Conservation (phyloP, 1,140 invertebrate species). For the Saxidomus purpurata region DNA sequence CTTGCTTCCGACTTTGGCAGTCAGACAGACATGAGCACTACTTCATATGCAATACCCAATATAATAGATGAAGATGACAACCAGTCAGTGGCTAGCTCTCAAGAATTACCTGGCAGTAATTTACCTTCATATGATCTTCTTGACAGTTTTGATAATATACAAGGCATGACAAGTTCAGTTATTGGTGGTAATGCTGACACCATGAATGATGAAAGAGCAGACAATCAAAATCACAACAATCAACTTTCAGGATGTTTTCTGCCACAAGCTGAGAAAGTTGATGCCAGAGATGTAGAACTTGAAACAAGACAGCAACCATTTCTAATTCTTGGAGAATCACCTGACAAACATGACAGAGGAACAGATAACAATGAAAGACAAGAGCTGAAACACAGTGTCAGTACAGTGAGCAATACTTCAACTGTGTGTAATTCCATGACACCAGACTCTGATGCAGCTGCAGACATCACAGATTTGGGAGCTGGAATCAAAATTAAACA, state of each 20-base stretch:
- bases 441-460: not conserved
- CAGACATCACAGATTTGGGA: not conserved
- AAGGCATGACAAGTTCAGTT: not conserved
- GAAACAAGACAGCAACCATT: not conserved
- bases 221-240: not conserved
- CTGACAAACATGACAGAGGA: not conserved
- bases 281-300: too few species aligned
- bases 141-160: not conserved
- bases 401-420: not conserved
- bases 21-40: constrained; percentile 15
- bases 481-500: not conserved
- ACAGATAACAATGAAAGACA: not conserved
- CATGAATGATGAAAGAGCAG: not conserved
- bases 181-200: not conserved
- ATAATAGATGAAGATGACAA: not conserved
- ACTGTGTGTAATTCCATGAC: not conserved
- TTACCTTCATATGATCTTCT: not conserved
- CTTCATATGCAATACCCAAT: not conserved
- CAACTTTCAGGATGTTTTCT: not conserved
- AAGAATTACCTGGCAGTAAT: not conserved
- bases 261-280: not conserved
- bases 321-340: not conserved
- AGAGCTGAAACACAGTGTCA: not conserved
- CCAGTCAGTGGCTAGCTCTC: not conserved
- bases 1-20: not conserved